Percentiles rank a stretch among this genome's conserved stretches.
Evolutionary conservation across 1,140 invertebrate species (phyloP).

Genomic region (Zaprionus lachaisei): DNA sequence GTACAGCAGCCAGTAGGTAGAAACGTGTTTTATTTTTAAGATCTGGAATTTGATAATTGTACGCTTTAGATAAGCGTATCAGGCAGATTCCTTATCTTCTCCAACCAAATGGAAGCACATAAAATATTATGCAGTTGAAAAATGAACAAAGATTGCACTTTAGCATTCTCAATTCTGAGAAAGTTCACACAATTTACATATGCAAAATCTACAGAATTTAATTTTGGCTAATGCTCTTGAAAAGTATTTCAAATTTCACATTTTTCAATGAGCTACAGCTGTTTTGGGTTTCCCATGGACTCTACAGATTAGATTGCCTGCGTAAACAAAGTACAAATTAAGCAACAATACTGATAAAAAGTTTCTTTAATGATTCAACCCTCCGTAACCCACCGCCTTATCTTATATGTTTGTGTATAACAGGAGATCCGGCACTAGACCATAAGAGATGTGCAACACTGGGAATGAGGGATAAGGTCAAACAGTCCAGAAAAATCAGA

Average conservation of each 20-base stretch:
- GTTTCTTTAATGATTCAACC: neutral
- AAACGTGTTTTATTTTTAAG: constrained; percentile 39
- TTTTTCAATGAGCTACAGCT: constrained; percentile 15
- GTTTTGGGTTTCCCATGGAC: constrained; percentile 26
- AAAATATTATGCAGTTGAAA: constrained; percentile 5
- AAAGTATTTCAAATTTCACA: neutral
- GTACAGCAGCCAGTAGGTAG: neutral
- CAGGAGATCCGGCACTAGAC: neutral
- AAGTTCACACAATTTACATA: neutral
- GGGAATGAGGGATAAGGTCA: too few species aligned
- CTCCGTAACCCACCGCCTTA: neutral
- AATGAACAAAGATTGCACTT: constrained; percentile 8
- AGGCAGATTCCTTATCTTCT: constrained; percentile 16
- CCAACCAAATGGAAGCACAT: neutral
- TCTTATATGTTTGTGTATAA: neutral
- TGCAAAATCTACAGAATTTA: neutral
- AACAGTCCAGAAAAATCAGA: too few species aligned
- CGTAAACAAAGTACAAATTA: constrained; percentile 50
- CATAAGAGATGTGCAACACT: too few species aligned
- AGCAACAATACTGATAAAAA: constrained; percentile 8
- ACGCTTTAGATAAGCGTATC: constrained; percentile 40
- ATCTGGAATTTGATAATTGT: constrained; percentile 45
- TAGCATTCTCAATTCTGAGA: neutral
- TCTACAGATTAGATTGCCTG: constrained; percentile 58
- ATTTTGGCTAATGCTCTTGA: neutral